Evolutionary conservation across 2,888 invertebrate genomes (phyloP).

Genomic region (Gryllus longicercus): DNA sequence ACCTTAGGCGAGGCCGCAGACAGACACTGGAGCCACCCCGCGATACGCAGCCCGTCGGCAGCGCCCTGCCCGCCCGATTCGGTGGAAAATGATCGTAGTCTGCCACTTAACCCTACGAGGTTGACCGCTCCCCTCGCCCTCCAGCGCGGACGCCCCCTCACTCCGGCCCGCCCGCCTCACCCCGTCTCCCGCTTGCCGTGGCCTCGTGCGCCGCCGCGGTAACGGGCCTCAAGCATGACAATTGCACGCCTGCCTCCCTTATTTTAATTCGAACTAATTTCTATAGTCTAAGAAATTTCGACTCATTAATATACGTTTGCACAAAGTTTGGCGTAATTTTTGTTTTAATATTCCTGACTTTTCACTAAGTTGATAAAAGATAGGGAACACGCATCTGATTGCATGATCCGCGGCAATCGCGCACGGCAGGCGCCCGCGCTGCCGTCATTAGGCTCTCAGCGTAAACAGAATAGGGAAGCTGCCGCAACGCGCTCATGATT

Average conservation of each 20-base stretch:
- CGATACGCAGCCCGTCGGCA: not conserved
- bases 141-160: not conserved
- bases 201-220: not conserved
- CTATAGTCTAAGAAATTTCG: slow-evolving; percentile 12
- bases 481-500: slow-evolving; percentile 17
- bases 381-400: slow-evolving; percentile 26
- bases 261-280: slow-evolving; percentile 8
- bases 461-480: slow-evolving; percentile 17
- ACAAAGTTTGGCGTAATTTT: slow-evolving; percentile 19
- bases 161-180: not conserved
- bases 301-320: slow-evolving; percentile 18
- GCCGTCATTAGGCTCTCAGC: not conserved
- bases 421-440: not conserved
- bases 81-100: not conserved
- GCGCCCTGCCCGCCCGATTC: not conserved
- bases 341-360: not conserved
- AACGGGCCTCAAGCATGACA: slow-evolving; percentile 17
- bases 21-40: not conserved
- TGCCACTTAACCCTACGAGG: not conserved
- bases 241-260: not conserved
- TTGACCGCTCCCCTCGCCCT: not conserved
- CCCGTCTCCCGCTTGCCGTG: not conserved
- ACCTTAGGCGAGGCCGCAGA: slow-evolving; percentile 3
- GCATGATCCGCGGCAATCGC: slow-evolving; percentile 20
- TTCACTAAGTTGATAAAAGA: slow-evolving; percentile 23